Base-by-base conservation (phyloP, 2,888 invertebrate genomes). In the Hydrotaea cyrtoneurina region DNA sequence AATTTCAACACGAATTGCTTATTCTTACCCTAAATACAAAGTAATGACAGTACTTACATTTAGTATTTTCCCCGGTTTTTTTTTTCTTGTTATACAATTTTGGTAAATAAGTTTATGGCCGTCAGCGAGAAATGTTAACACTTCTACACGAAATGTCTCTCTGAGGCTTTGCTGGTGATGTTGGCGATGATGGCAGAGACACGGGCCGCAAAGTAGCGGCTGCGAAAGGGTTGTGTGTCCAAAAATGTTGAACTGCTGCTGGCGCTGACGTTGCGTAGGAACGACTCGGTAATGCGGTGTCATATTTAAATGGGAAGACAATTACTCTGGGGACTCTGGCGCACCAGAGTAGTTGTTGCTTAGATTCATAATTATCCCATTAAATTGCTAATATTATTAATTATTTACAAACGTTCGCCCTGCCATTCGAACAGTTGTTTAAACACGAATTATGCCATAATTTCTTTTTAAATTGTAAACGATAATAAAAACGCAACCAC, bases 341-440 rank as follows among this genome's bases (percentile, higher is more conserved):
- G 8, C 15, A 11, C 13, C 15, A 59, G 23, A 19, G 66, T 13
- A 66, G 21, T 66, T 39, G 10, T 8, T 62, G 53, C 57, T 62
- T 79, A 74, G 77, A 79, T 79, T 82, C 79, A 82, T 85, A 82
- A 85, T 85, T 85, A 85, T 85, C 73, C 85, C 79, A 85, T 85
- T 85, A 85, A 82, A 82, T 77, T 79, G 84, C 21, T 85, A 85
- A 82, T 82, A 73, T 82, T 82, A 82, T 85, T 82, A 85, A 85
- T 85, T 85, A 85, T 85, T 85, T 74, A 74, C 36, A 57, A 59
- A 76, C 53, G 39, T n/a, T 76, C 26, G 50, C 8, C 5, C n/a
- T 10, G 15, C 46, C 55, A 39, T 79, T 82, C 17, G 17, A 39
- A 64, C 39, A 36, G 17, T 36, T 39, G 66, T 39, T 66, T 66